Evolutionary conservation across 2,797 vertebrate species (phyloP), one percentile per base, ranked within the genome.

Genomic region (Chelidonichthys spinosus): DNA sequence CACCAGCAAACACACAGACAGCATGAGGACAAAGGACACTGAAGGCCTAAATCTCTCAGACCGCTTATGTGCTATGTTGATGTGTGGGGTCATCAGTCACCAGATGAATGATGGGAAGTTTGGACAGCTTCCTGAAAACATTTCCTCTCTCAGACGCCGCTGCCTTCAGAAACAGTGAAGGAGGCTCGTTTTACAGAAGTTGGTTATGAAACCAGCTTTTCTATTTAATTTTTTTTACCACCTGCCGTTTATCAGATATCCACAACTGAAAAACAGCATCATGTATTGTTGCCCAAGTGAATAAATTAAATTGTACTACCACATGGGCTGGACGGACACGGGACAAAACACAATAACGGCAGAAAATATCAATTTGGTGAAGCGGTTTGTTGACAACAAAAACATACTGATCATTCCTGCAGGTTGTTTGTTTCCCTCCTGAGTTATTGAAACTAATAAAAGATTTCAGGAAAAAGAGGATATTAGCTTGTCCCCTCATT

Each of bases 21-120:
- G 55, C 33, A 1, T 1, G 36, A 66, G 76, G 82, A 85, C 85
- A 81, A 80, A 82, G 56, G 76, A 64, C 63, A 42, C 36, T 6
- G 44, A 15, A 44, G 68, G 33, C 8, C 69, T 53, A 4, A 63
- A 72, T 69, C 64, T 75, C 61, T 52, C 33, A 14, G 17, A 61
- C 17, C 17, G 18, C 58, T 71, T 47, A 6, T 14, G 63, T 43
- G 72, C 70, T 37, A 5, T 61, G 37, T 33, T 46, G 72, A 63
- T 3, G 13, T 25, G 49, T 6, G 42, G 46, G 67, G 69, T 78
- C 63, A 62, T 75, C 68, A 32, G 64, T 75, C 74, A 64, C 47
- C 11, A 46, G 68, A 66, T 14, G 37, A 7, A 43, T n/a, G 54
- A 65, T 42, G 52, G 46, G 49, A 63, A 0, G 40, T 37, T 36